Percentiles rank a stretch among this genome's conserved stretches.
Evolutionary conservation across 1,140 invertebrate genomes (phyloP).

Genomic region (Whitmania pigra): DNA sequence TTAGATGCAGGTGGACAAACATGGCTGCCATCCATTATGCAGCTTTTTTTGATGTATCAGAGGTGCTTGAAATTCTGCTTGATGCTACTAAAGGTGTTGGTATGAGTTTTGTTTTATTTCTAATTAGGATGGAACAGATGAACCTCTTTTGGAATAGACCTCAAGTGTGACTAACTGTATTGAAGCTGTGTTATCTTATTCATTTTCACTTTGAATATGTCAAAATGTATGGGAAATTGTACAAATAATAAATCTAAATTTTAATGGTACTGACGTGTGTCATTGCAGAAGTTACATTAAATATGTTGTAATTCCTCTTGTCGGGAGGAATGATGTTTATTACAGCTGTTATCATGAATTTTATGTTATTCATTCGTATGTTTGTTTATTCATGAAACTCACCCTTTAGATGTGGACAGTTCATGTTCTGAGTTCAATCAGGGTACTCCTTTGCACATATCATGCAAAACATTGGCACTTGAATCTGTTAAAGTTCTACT

Average conservation of each 20-base stretch:
- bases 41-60: slow-evolving; percentile 48
- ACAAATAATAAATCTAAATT: too few relatives aligned
- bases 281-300: too few relatives aligned
- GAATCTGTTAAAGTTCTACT: slow-evolving; percentile 44
- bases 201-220: too few relatives aligned
- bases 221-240: too few relatives aligned
- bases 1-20: slow-evolving; percentile 49
- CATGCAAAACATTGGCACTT: slow-evolving; percentile 45
- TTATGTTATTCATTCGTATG: neutral
- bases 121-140: neutral
- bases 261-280: too few relatives aligned
- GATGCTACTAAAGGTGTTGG: slow-evolving; percentile 40
- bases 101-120: slow-evolving; percentile 18
- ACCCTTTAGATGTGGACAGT: slow-evolving; percentile 40
- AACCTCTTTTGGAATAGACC: neutral
- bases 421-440: slow-evolving; percentile 47
- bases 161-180: neutral
- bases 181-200: too few relatives aligned
- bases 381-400: neutral
- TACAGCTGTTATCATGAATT: neutral
- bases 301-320: too few relatives aligned
- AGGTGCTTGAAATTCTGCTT: slow-evolving; percentile 43
- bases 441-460: slow-evolving; percentile 47
- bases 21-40: slow-evolving; percentile 51
- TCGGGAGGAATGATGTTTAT: neutral